Evolutionary conservation across 23 tunicate species (phyloP).

Genomic region (Trididemnum clinides): DNA sequence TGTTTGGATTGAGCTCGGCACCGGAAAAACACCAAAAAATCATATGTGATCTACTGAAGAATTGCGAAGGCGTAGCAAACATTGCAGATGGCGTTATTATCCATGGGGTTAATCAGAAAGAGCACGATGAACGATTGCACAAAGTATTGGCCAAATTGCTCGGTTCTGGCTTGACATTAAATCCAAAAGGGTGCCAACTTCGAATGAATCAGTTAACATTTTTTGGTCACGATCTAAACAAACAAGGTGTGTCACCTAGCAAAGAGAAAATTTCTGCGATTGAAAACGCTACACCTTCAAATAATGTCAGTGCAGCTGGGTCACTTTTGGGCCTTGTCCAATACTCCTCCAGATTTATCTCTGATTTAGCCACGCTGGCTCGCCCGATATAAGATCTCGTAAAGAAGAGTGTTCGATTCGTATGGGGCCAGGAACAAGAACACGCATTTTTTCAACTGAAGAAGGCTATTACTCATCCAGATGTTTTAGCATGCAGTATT

Average conservation of each 20-base stretch:
- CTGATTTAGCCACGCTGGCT: slow-evolving; percentile 34
- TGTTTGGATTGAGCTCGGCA: slow-evolving; percentile 32
- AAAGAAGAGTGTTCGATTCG: not conserved
- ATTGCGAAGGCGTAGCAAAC: slow-evolving; percentile 35
- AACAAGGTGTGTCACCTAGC: slow-evolving; percentile 25
- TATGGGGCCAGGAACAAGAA: slow-evolving; percentile 2
- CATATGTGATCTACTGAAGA: not conserved
- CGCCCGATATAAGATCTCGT: slow-evolving; percentile 9
- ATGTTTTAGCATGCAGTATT: not conserved
- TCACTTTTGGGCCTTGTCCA: slow-evolving; percentile 19
- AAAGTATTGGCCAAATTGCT: slow-evolving; percentile 1
- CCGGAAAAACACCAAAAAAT: slow-evolving; percentile 50
- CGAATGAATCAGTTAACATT: not conserved
- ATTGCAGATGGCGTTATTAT: slow-evolving; percentile 51
- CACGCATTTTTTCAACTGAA: not conserved
- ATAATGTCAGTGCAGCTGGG: slow-evolving; percentile 20
- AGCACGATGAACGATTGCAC: slow-evolving; percentile 4
- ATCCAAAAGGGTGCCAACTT: slow-evolving; percentile 8
- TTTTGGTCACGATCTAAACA: slow-evolving; percentile 28
- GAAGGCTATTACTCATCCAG: not conserved
- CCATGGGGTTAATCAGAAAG: not conserved
- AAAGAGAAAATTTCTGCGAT: slow-evolving; percentile 26
- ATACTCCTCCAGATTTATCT: slow-evolving; percentile 20
- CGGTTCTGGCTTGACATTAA: slow-evolving; percentile 18
- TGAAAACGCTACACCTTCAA: slow-evolving; percentile 21